Base-by-base conservation (phyloP, 2,113 vertebrate genomes). In the Collichthys lucidus region DNA sequence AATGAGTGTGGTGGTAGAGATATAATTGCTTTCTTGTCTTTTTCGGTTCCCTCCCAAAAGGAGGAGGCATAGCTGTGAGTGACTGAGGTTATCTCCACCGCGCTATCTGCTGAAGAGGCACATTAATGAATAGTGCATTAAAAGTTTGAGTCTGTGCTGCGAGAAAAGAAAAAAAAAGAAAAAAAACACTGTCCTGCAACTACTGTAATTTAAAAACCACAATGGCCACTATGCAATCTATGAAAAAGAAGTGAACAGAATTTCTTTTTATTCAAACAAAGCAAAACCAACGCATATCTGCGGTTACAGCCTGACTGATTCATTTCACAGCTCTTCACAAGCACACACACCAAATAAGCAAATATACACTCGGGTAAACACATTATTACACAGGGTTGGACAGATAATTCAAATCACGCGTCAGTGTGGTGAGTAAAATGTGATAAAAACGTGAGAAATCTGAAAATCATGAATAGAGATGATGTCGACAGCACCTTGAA, bases 1-100 rank as follows among this genome's bases (percentile, higher is more conserved):
- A 90, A 91, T 81, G 80, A 90, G 86, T 78, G 77, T 84, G 85
- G 82, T 59, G 89, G 86, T 89, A 71, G 79, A 90, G 90, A 91
- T 88, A 92, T 93, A 94, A 94, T 93, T 94, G 91, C 88, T 93
- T 94, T 93, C 90, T 93, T 93, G 91, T 93, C 90, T 91, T 92
- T 91, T 91, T 92, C 78, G 11, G 81, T 86, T 92, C 84, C 86
- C 82, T 83, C 83, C 86, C 86, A 88, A 89, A 88, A 88, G 84
- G 77, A 86, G 80, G 88, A 88, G 84, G 79, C 83, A 82, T 74
- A 79, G 90, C 91, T 82, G 80, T 91, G 87, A 92, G 88, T 90
- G 90, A 90, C 89, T 87, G 90, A 81, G 90, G 91, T 93, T 94
- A 94, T 94, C 93, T 90, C 69, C 74, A 14, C 67, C 3, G 24